Conservation (phyloP, 2,888 invertebrate species). For the Cephus pulcher region DNA sequence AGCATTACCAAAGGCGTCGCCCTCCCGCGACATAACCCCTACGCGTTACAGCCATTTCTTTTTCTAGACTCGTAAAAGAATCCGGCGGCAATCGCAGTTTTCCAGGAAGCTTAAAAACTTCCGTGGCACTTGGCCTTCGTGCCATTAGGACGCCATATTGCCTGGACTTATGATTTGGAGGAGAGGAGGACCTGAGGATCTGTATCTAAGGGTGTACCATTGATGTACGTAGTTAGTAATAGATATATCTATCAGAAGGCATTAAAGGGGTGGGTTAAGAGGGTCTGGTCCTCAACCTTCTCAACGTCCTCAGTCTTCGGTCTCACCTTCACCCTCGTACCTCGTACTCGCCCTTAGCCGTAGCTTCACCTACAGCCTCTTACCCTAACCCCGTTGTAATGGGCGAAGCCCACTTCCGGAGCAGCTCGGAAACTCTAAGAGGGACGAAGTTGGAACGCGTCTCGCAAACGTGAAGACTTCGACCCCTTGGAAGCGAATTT, state of each 20-base stretch:
- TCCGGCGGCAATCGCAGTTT: not conserved
- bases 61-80: not conserved
- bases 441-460: slow-evolving; percentile 42
- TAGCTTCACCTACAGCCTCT: slow-evolving; percentile 10
- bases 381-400: slow-evolving; percentile 23
- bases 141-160: slow-evolving; percentile 18
- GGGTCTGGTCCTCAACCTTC: not conserved
- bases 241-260: not conserved
- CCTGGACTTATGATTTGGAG: slow-evolving; percentile 10
- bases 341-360: not conserved
- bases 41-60: not conserved
- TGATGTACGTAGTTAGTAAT: not conserved
- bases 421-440: slow-evolving; percentile 34
- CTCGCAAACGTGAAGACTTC: slow-evolving; percentile 32
- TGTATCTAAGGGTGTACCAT: not conserved
- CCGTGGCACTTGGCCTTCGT: slow-evolving; percentile 14
- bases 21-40: too few species aligned
- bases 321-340: too few species aligned
- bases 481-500: not conserved
- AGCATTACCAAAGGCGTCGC: too few species aligned
- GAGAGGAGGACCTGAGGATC: not conserved
- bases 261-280: slow-evolving; percentile 1
- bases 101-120: not conserved
- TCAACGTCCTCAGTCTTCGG: too few species aligned
- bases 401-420: slow-evolving; percentile 21